Evolutionary conservation across 2,888 invertebrate genomes (phyloP), one percentile per base, ranked within the genome.

Genomic region (Epinotia brunnichana): DNA sequence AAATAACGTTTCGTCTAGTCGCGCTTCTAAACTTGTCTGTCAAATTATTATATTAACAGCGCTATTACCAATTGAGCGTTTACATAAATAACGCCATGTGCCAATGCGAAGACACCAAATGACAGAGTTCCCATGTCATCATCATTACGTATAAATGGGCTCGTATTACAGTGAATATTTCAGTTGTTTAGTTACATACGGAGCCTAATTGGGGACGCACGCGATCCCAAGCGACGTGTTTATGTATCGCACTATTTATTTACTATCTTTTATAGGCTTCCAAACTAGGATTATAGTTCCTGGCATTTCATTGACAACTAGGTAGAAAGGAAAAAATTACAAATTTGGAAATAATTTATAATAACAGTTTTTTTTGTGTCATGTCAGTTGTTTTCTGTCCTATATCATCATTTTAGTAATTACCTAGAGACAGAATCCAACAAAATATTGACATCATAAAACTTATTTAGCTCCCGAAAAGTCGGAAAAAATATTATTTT

Each of bases 151-250:
- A 78, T 91, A 89, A 72, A 91, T 90, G 85, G 86, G 83, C 82
- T 81, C 83, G 83, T 86, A 89, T 91, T 89, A 91, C 83, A 83
- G 87, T 85, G 83, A 88, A 90, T 87, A 90, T 91, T 91, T 88
- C 87, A 87, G 89, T 86, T 88, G 87, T 89, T 88, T 90, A 87
- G 87, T 88, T 87, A 87, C 87, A 85, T 87, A 84, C 85, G 81
- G 81, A 48, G 24, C 84, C 74, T 66, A 75, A 70, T 68, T 74
- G 75, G 79, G 80, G 78, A 77, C 79, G 81, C 91, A 90, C 89
- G 89, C 88, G 80, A 89, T 88, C 85, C 78, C 21, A 11, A n/a
- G 54, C 77, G 70, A 76, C 78, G 81, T 71, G 80, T 78, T 77
- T 76, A 73, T 80, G 77, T 76, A 56, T 21, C 13, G n/a, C 41